Evolutionary conservation across 2,888 invertebrate genomes (phyloP), one percentile per base, ranked within the genome.

Genomic region (Hirtodrosophila trivittata): DNA sequence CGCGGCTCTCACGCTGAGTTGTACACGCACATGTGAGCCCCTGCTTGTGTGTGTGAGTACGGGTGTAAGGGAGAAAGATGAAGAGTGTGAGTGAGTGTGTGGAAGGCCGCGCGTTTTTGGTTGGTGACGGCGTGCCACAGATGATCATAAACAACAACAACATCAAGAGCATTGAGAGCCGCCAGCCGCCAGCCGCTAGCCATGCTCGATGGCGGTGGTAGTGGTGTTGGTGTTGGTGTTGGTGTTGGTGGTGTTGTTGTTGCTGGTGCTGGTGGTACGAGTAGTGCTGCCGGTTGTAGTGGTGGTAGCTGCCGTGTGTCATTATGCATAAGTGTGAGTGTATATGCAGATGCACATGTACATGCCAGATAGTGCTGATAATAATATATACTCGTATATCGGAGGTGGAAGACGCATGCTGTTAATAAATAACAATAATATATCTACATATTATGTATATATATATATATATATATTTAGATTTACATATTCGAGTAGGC

Each of bases 71-170:
- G 46, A 35, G 35, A 33, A 16, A 8, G 28, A 12, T 47, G 43
- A 10, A 9, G 73, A 38, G 77, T 65, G 64, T 56, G 72, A 59
- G 77, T 77, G 74, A 57, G 75, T 75, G 58, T 73, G 77, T 54
- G 75, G 65, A 75, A 65, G 75, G 76, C 73, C 76, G 85, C 80
- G 85, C 83, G 80, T 81, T 81, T 80, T 85, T 81, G 80, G 80
- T 81, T 81, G 78, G 78, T 70, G 78, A 84, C 75, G 78, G 77
- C 77, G 60, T 65, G 84, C 78, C 84, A 74, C 78, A 83, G 84
- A 77, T 77, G 83, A 78, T 78, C 59, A 80, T 76, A 64, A 75
- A 28, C 28, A 28, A 25, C 25, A 39, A 18, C n/a, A 21, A 26
- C 21, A 59, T 51, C 18, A 41, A 30, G 33, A 64, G 47, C 33